These are phyloP conservation scores for Tamandua tetradactyla DNA, from an alignment of 2,797 vertebrate genomes.

Conservation along the genomic window DNA sequence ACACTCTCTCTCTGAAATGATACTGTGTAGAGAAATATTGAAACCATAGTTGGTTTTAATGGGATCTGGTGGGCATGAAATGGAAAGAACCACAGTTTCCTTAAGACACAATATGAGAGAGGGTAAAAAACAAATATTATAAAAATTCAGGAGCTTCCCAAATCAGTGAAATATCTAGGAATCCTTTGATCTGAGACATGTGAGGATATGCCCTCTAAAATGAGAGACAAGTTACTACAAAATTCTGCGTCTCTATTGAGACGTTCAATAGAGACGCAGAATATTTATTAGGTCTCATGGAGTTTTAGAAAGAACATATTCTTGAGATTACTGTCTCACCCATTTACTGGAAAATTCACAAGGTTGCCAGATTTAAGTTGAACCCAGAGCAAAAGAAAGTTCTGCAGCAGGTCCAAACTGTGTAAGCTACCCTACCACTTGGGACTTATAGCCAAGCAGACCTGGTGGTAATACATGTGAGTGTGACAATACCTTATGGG, in stretches of 20 bases:
- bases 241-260: too few relatives aligned
- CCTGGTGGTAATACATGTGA: background rate
- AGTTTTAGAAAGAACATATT: background rate
- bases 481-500: background rate
- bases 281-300: background rate
- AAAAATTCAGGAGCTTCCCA: background rate
- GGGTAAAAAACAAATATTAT: background rate
- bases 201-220: background rate
- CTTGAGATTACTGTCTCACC: background rate
- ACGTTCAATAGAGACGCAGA: background rate
- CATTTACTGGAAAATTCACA: background rate
- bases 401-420: background rate
- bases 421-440: background rate
- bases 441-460: background rate
- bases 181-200: background rate
- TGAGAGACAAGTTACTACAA: background rate
- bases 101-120: constrained; percentile 18
- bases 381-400: background rate
- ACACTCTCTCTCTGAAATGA: background rate
- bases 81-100: background rate
- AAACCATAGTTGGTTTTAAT: background rate
- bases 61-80: background rate
- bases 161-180: background rate
- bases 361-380: background rate
- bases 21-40: background rate